Evolutionary conservation across 2,888 invertebrate species (phyloP).

Genomic region (Acronicta psi): DNA sequence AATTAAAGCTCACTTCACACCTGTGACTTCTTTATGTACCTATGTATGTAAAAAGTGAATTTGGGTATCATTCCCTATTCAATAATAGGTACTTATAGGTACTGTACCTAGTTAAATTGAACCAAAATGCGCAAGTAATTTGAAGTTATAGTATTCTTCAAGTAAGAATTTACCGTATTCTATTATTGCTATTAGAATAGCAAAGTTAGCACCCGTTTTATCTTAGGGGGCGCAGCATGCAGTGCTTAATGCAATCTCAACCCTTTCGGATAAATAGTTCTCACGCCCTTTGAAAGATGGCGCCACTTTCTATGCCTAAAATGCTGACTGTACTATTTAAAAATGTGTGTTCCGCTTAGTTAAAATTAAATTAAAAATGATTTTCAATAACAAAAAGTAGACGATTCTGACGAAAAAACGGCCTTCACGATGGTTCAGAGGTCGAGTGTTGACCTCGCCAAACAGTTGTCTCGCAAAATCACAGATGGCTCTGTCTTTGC

Average conservation of each 20-base stretch:
- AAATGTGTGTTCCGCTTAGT: not conserved
- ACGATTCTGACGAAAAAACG: slow-evolving; percentile 2
- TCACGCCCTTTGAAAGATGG: slow-evolving; percentile 77
- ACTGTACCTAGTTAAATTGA: no score
- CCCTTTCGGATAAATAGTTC: slow-evolving; percentile 61
- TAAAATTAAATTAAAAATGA: not conserved
- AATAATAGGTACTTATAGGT: no score
- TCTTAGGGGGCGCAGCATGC: slow-evolving; percentile 64
- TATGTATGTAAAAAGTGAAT: no score
- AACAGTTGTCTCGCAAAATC: slow-evolving; percentile 57
- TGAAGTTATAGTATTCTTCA: not conserved
- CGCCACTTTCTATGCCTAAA: slow-evolving; percentile 46
- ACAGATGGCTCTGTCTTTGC: slow-evolving; percentile 69
- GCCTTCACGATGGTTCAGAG: slow-evolving; percentile 7
- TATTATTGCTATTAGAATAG: no score
- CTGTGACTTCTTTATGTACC: no score
- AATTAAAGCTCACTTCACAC: no score
- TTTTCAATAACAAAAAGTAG: not conserved
- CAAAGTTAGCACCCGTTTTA: slow-evolving; percentile 14
- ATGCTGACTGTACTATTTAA: not conserved
- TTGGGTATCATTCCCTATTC: no score
- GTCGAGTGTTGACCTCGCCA: slow-evolving; percentile 45
- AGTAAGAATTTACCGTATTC: not conserved
- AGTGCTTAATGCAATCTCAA: slow-evolving; percentile 64
- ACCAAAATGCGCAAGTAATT: no score